Evolutionary conservation across 2,113 vertebrate genomes (phyloP), one percentile per base, ranked within the genome.

Genomic region (Peromyscus californicus): DNA sequence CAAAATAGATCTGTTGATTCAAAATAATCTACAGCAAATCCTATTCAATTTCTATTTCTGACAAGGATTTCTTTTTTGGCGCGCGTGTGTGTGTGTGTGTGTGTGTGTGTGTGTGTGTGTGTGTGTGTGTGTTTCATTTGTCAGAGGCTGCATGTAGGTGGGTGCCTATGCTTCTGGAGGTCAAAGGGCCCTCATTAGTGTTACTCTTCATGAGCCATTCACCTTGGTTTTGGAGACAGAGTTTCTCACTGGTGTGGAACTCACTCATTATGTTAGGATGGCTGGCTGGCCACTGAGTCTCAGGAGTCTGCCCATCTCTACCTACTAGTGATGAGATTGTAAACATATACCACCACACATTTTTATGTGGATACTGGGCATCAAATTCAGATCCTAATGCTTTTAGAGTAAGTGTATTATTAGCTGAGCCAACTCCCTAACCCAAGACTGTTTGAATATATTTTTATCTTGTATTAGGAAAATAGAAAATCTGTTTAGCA

Each of bases 291-390:
- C 26, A 31, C 2, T 31, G 39, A 85, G 16, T 24, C 26, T 63
- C 29, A 7, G 61, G 83, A 39, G 48, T 42, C 61, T 67, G 59
- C n/a, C 59, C 17, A 7, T 63, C 15, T 31, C 39, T 48, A 6
- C 61, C 42, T 31, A 15, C 24, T 42, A 45, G 21, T 19, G 5
- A 36, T 39, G 54, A 36, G 48, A 69, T 69, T 69, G 51, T 36
- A 33, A 51, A 15, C 26, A 31, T 33, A 33, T 1, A 67, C 19
- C 10, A 33, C 10, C 2, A 15, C 9, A 8, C 15, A 0, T 48
- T 67, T 22, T 67, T 51, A 67, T 36, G 42, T 87, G 61, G 82
- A 29, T 1, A 42, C 24, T 65, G 26, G 16, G 29, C 29, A 48
- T 45, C 63, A 21, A 48, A 33, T 65, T 48, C 84, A 48, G 9